phyloP scores from a whole-genome alignment of 2,888 invertebrate genomes.

The Scaptomyza tumidula region DNA sequence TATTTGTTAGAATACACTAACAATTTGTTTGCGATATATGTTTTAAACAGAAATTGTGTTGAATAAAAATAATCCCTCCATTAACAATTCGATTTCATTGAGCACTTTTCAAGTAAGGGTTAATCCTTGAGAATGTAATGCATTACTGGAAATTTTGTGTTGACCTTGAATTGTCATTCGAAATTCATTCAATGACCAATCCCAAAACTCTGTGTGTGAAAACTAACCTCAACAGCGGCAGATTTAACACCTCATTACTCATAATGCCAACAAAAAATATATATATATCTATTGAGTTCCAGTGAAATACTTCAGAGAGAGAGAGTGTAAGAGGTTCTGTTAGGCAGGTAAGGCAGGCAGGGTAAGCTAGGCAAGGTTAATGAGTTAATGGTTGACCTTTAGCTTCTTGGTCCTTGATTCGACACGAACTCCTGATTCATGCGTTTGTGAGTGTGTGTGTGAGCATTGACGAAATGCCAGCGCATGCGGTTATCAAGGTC shows the following conservation, averaged over 20 bases:
- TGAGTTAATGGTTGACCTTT: slow-evolving; percentile 46
- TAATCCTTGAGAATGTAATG: neutral
- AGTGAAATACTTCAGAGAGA: neutral
- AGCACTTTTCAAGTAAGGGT: neutral
- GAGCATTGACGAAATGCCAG: slow-evolving; percentile 49
- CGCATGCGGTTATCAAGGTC: slow-evolving; percentile 77
- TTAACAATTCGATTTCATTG: neutral
- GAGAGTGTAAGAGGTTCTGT: neutral
- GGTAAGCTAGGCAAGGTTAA: slow-evolving; percentile 40
- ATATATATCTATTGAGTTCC: neutral
- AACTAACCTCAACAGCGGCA: neutral
- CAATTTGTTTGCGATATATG: too few relatives aligned
- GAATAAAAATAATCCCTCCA: neutral
- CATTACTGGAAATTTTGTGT: neutral
- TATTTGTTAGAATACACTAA: too few relatives aligned
- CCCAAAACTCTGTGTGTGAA: neutral
- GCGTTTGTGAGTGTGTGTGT: slow-evolving; percentile 4
- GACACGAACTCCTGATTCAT: slow-evolving; percentile 5
- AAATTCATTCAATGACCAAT: neutral
- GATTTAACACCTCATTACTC: neutral
- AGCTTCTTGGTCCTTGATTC: slow-evolving; percentile 39
- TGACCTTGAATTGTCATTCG: neutral
- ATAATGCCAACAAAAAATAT: too few relatives aligned
- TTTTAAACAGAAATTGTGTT: neutral
- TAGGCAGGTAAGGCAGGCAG: slow-evolving; percentile 24